Evolutionary conservation across 2,888 invertebrate species (phyloP).

Genomic region (Dioctria rufipes): DNA sequence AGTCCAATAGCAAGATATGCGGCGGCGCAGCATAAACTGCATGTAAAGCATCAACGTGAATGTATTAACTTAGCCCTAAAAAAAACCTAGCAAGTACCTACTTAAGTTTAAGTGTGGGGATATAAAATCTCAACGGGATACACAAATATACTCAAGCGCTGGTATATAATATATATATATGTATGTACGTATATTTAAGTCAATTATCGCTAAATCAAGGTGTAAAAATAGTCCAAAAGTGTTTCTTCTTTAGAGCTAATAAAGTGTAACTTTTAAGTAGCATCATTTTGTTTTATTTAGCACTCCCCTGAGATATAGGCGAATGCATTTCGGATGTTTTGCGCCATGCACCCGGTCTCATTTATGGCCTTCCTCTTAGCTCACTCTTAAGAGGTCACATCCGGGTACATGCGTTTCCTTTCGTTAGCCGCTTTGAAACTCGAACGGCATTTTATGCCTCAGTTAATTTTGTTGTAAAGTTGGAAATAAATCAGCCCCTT

Average conservation of each 20-base stretch:
- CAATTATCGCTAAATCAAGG: slow-evolving; percentile 54
- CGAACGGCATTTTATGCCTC: slow-evolving; percentile 68
- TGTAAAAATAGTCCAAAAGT: slow-evolving; percentile 54
- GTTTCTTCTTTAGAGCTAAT: slow-evolving; percentile 51
- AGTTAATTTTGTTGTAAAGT: slow-evolving; percentile 52
- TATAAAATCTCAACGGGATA: slow-evolving; percentile 26
- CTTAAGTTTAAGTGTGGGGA: neutral
- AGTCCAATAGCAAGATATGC: slow-evolving; percentile 44
- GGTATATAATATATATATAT: neutral
- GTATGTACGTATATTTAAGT: slow-evolving; percentile 13
- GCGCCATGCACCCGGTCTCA: slow-evolving; percentile 33
- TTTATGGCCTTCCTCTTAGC: slow-evolving; percentile 58
- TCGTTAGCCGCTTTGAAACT: slow-evolving; percentile 64
- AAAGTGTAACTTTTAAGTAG: slow-evolving; percentile 55
- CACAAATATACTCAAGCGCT: slow-evolving; percentile 34
- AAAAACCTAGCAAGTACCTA: neutral
- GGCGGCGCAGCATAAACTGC: neutral
- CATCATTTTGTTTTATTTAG: slow-evolving; percentile 49
- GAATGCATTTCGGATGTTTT: slow-evolving; percentile 55
- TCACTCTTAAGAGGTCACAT: slow-evolving; percentile 63
- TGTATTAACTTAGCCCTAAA: neutral
- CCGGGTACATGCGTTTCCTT: slow-evolving; percentile 60
- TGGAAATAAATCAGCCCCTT: slow-evolving; percentile 56
- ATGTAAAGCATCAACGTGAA: neutral
- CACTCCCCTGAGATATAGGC: slow-evolving; percentile 48